Base-by-base conservation (phyloP, 2,888 invertebrate genomes). In the Drosophila fungiperda region DNA sequence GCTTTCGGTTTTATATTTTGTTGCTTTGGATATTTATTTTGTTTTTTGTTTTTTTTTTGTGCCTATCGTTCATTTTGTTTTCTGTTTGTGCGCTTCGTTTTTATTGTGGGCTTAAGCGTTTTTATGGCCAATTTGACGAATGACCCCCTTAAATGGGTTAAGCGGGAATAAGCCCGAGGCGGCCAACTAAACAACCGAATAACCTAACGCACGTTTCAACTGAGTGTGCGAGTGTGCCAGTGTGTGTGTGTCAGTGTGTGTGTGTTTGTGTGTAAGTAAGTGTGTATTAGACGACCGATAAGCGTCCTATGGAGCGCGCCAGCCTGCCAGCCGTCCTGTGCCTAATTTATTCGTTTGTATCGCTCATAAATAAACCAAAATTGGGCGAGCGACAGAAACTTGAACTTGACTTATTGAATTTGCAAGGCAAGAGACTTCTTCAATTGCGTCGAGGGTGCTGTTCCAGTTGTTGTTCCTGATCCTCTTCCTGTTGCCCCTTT, bases 291-390 rank as follows among this genome's bases (percentile, higher is more conserved):
- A 52, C 59, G 69, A 45, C 62, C 76, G 73, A 77, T 82, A 76
- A 74, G 71, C 77, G 69, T 50, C 33, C 66, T 76, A 52, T 45
- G 48, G 82, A 72, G 64, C 73, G 63, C 60, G 49, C 42, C 68
- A 63, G 73, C 65, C 62, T 67, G 26, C 26, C 20, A 45, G 45
- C 45, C 23, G 8, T 62, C 62, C 89, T 90, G 78, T 77, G 75
- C 65, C 78, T 89, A 90, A 87, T 90, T 87, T 87, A 87, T 90
- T 84, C 89, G 78, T 77, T 84, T 78, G 78, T 82, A 86, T 89
- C 73, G 87, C 85, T 82, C 89, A 82, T 90, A 90, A 87, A 87
- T 90, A 89, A 87, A 88, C 76, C 74, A 72, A 81, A 90, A 90
- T 85, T 87, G 89, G 87, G 70, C 73, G 66, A 86, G 79, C 74